A percentile compares a stretch with the other conserved stretches of the same genome.
Evolutionary conservation across 2,888 invertebrate species (phyloP).

Genomic region (Tetanocera ferruginea): DNA sequence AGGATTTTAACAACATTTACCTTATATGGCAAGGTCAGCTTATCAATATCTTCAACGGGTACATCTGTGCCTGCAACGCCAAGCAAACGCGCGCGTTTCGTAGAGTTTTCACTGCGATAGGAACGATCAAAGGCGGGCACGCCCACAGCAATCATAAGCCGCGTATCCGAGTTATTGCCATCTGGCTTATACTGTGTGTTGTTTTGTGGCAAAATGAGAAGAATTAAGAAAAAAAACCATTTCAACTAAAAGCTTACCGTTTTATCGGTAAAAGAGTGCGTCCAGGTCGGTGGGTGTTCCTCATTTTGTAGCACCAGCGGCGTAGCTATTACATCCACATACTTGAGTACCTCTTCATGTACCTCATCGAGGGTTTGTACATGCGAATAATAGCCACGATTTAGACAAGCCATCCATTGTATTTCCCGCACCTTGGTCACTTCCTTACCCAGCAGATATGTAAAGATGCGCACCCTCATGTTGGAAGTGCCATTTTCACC

Average conservation of each 20-base stretch:
- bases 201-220: not conserved
- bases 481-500: slow-evolving; percentile 75
- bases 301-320: slow-evolving; percentile 82
- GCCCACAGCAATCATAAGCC: slow-evolving; percentile 91
- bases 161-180: slow-evolving; percentile 60
- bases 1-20: slow-evolving; percentile 70
- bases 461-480: slow-evolving; percentile 92
- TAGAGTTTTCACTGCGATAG: slow-evolving; percentile 70
- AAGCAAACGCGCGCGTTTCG: slow-evolving; percentile 78
- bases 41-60: slow-evolving; percentile 90
- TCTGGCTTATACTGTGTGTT: slow-evolving; percentile 58
- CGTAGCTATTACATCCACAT: slow-evolving; percentile 93
- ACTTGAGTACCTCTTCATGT: slow-evolving; percentile 94
- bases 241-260: slow-evolving; percentile 74
- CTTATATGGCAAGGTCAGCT: slow-evolving; percentile 91
- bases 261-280: slow-evolving; percentile 90
- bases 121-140: slow-evolving; percentile 91
- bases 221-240: not conserved
- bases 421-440: slow-evolving; percentile 91
- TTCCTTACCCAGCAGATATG: slow-evolving; percentile 95
- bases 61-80: slow-evolving; percentile 92
- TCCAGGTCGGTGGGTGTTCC: slow-evolving; percentile 92
- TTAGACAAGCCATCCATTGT: slow-evolving; percentile 94
- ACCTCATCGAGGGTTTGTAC: slow-evolving; percentile 96
- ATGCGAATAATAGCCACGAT: slow-evolving; percentile 95